Evolutionary conservation across 53 echinoderm and acorn worm genomes (phyloP).

Genomic region (Apostichopus leukothele): DNA sequence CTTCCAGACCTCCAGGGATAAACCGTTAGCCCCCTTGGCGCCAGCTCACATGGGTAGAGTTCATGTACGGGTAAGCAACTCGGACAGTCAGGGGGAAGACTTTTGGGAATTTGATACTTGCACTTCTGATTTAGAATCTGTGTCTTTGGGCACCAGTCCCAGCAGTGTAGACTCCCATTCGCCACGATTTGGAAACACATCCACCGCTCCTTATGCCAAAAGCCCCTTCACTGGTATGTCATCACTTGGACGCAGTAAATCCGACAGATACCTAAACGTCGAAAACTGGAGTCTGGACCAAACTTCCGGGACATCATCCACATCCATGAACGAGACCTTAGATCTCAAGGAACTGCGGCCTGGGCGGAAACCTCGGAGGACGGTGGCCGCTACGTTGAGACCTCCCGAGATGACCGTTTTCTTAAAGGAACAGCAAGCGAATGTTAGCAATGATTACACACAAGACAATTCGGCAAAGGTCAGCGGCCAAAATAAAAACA

Average conservation of each 20-base stretch:
- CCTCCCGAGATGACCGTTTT: constrained; percentile 33
- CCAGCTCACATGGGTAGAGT: constrained; percentile 15
- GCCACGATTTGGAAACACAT: constrained; percentile 12
- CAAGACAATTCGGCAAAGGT: neutral
- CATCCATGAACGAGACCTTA: constrained; percentile 21
- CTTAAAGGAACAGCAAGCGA: neutral
- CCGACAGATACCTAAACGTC: constrained; percentile 39
- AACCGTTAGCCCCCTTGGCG: neutral
- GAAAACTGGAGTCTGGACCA: constrained; percentile 43
- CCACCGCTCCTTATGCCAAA: neutral
- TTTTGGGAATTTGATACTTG: constrained; percentile 51
- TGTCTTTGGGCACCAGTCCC: constrained; percentile 24
- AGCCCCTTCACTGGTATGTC: neutral
- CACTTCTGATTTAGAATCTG: constrained; percentile 31
- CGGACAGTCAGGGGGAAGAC: constrained; percentile 44
- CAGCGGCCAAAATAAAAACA: neutral
- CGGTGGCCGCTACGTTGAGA: neutral
- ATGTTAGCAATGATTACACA: neutral
- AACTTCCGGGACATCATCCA: constrained; percentile 34
- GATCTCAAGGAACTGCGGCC: constrained; percentile 19
- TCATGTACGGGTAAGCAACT: constrained; percentile 30
- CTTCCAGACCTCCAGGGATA: constrained; percentile 20
- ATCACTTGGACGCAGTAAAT: constrained; percentile 29
- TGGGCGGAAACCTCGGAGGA: neutral
- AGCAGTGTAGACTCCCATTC: constrained; percentile 30